Evolutionary conservation across 2,797 vertebrate genomes (phyloP).

Genomic region (Helicolenus hilgendorfi): DNA sequence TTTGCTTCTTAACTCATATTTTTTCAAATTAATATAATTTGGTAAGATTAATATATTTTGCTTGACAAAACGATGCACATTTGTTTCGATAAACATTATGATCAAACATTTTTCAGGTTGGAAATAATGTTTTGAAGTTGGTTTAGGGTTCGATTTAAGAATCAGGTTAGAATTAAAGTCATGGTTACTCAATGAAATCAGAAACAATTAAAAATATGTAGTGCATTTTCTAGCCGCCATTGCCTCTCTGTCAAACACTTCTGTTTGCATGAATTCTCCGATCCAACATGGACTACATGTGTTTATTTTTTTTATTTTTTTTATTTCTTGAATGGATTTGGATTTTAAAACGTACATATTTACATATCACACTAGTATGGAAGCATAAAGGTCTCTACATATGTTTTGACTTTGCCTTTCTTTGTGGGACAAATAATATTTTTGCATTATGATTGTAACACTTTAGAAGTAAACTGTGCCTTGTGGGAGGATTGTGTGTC

Average conservation of each 20-base stretch:
- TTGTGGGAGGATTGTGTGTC: not conserved
- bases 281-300: not conserved
- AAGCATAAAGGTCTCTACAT: not conserved
- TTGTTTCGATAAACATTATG: not conserved
- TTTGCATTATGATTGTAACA: not conserved
- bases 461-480: not conserved
- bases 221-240: not conserved
- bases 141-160: too few relatives aligned
- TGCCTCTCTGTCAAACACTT: not conserved
- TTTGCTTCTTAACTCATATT: too few relatives aligned
- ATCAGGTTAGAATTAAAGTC: not conserved
- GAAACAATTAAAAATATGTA: not conserved
- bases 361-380: not conserved
- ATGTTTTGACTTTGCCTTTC: conserved; percentile 13
- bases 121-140: not conserved
- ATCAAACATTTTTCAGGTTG: not conserved
- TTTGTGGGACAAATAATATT: not conserved
- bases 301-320: not conserved
- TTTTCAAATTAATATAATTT: not conserved
- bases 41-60: not conserved
- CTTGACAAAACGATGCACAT: not conserved
- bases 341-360: not conserved
- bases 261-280: not conserved
- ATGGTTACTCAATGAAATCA: not conserved
- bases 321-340: not conserved